These are phyloP conservation scores for Calidris pygmaea DNA, from an alignment of 2,113 vertebrate genomes.

Conservation along the genomic window DNA sequence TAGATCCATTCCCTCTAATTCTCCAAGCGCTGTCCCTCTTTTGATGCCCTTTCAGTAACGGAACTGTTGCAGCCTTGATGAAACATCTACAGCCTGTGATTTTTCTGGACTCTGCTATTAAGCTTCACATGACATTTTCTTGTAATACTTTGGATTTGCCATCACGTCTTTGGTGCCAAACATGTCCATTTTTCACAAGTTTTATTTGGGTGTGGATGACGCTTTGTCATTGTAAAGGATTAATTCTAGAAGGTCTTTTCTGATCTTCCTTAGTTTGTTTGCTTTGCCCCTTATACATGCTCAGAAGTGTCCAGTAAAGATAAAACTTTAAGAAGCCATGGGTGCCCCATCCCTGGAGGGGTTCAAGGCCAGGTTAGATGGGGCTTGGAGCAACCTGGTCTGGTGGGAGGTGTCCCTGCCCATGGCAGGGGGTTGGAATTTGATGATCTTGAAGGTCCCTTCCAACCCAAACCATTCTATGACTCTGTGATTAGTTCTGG, in stretches of 20 bases:
- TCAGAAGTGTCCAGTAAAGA: background rate
- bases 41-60: background rate
- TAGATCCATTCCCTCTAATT: background rate
- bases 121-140: background rate
- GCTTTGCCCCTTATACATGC: background rate
- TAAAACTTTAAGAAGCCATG: background rate
- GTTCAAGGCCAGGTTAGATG: too few species aligned
- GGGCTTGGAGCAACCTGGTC: too few species aligned
- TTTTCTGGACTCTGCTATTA: background rate
- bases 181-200: background rate
- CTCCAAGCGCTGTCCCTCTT: background rate
- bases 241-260: background rate
- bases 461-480: too few species aligned
- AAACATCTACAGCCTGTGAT: background rate
- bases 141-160: background rate
- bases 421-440: too few species aligned
- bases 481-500: background rate
- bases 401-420: too few species aligned
- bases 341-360: too few species aligned
- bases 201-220: background rate
- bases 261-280: background rate
- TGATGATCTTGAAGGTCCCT: too few species aligned
- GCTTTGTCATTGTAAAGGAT: background rate
- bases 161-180: background rate
- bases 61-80: background rate